Base-by-base conservation (phyloP, 1,140 invertebrate species). In the Panagrolaimus sp. region DNA sequence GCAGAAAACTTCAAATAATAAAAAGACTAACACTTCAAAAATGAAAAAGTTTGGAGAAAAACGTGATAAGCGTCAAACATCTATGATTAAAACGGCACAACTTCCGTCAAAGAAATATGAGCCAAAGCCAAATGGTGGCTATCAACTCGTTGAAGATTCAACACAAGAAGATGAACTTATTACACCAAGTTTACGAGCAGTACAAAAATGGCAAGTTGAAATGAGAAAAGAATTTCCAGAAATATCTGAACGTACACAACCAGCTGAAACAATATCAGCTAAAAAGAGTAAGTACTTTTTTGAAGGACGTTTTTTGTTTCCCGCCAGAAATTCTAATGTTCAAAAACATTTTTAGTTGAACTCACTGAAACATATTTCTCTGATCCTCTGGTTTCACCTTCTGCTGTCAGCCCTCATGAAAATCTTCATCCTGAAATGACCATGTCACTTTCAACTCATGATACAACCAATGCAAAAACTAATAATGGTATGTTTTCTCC, bases 141-240 rank as follows among this genome's bases (percentile, higher is more conserved):
- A n/a, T 1, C 27, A 57, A 7, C 7, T 38, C 2, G 31, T 2
- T 38, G 31, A 4, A 4, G 31, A 38, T 4, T 7, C 2, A 38
- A 38, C 31, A 2, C 31, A 38, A 38, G 27, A n/a, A 20, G 13
- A 11, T 11, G 9, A 14, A 2, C 20, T 25, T 8, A 27, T 16
- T 57, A n/a, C 13, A 0, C 51, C 51, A 27, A 57, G 51, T 23
- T 25, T 57, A 27, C n/a, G 20, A 27, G 51, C 51, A 1, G 27
- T 57, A 13, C 9, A 25, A 27, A 16, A 57, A 20, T 57, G 51
- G 51, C 1, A 57, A 27, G 8, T 4, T 2, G 11, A 57, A 57
- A 57, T 57, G 51, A 57, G 51, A 23, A 20, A 57, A 16, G 51
- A 57, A 4, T 57, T 57, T 27, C 51, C 51, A 27, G 51, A 57